Conservation (phyloP, 1,140 invertebrate genomes). For the Drosophila grimshawi region DNA sequence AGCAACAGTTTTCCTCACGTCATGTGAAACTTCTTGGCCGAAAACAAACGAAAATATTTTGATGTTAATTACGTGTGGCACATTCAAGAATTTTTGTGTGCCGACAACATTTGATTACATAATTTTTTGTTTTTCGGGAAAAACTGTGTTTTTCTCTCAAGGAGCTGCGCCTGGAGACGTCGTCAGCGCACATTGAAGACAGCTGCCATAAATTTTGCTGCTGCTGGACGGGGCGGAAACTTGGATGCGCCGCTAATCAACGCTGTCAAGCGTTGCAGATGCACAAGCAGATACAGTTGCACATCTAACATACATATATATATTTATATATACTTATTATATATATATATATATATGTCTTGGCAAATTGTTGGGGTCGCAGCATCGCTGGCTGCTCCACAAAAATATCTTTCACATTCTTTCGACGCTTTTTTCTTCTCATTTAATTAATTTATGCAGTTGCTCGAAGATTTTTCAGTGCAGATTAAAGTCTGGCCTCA, state of each 20-base stretch:
- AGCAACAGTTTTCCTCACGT: conserved; percentile 68
- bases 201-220: conserved; percentile 68
- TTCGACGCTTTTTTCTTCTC: conserved; percentile 22
- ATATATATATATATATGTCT: conserved; percentile 26
- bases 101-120: conserved; percentile 62
- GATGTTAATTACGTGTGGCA: conserved; percentile 36
- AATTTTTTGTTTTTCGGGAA: conserved; percentile 50
- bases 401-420: conserved; percentile 67
- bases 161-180: conserved; percentile 8
- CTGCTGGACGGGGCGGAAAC: not conserved
- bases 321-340: conserved; percentile 42
- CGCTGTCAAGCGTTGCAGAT: conserved; percentile 47
- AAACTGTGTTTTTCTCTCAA: conserved; percentile 22
- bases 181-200: conserved; percentile 48
- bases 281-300: conserved; percentile 15
- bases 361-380: conserved; percentile 52
- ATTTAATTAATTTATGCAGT: conserved; percentile 78
- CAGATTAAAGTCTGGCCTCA: conserved; percentile 60
- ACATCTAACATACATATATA: conserved; percentile 25
- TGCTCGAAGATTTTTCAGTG: conserved; percentile 56
- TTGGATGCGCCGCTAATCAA: conserved; percentile 59
- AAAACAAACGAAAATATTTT: conserved; percentile 12
- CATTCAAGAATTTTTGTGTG: conserved; percentile 35
- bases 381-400: conserved; percentile 20
- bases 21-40: conserved; percentile 55